Conservation (phyloP, 2,797 vertebrate species). For the Hypotaenidia philippensis region DNA sequence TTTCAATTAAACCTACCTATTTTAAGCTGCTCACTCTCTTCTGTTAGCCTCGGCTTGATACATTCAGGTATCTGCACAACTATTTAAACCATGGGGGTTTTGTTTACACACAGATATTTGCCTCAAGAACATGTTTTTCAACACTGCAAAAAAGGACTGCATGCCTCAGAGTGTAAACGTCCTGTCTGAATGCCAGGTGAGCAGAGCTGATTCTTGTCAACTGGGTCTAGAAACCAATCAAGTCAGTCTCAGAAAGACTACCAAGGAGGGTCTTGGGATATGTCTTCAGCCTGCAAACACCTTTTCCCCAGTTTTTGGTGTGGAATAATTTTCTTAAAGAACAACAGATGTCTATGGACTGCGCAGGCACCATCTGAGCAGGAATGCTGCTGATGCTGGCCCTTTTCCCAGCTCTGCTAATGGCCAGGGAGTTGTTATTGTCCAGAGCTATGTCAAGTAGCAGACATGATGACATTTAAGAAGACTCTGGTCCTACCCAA, state of each 20-base stretch:
- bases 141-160: not conserved
- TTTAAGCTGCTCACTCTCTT: not conserved
- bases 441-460: not conserved
- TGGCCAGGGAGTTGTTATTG: not conserved
- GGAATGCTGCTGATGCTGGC: not conserved
- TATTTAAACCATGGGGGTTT: fast-evolving
- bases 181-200: not conserved
- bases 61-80: not conserved
- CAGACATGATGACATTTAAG: not conserved
- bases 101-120: fast-evolving
- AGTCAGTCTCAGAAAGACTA: not conserved
- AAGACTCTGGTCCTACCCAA: not conserved
- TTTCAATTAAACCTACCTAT: not conserved
- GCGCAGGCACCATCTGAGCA: not conserved
- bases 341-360: not conserved
- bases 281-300: not conserved
- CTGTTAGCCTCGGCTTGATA: not conserved
- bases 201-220: not conserved
- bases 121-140: not conserved
- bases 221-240: not conserved
- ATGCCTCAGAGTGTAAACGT: not conserved
- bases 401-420: not conserved
- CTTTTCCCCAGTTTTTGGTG: fast-evolving
- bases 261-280: not conserved
- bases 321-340: not conserved